Conservation (phyloP, 1,140 invertebrate species). For the Drosophila sulfurigaster region DNA sequence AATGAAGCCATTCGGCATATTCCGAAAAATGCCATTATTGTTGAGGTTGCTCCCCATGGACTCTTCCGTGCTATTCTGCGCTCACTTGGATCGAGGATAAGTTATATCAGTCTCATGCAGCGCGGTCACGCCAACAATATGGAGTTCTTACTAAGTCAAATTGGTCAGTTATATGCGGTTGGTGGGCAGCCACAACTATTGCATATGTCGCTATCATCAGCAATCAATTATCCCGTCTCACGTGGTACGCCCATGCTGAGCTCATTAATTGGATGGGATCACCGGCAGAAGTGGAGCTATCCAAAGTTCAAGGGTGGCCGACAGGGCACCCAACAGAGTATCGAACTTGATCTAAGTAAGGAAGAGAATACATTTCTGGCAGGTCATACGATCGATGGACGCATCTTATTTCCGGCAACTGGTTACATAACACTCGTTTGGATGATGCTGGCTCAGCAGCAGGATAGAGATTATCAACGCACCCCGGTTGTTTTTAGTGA, state of each 20-base stretch:
- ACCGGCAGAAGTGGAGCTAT: slow-evolving; percentile 91
- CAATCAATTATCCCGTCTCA: slow-evolving; percentile 92
- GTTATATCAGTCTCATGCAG: slow-evolving; percentile 92
- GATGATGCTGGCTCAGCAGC: slow-evolving; percentile 95
- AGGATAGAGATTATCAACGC: slow-evolving; percentile 90
- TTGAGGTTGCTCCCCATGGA: slow-evolving; percentile 97
- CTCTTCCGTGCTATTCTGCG: slow-evolving; percentile 94
- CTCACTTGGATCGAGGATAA: slow-evolving; percentile 88
- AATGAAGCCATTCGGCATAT: slow-evolving; percentile 93
- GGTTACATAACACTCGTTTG: slow-evolving; percentile 97
- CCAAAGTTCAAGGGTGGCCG: slow-evolving; percentile 88
- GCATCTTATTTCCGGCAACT: slow-evolving; percentile 97
- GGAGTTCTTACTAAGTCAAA: slow-evolving; percentile 88
- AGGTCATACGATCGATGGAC: slow-evolving; percentile 97
- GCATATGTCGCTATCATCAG: slow-evolving; percentile 88
- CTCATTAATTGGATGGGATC: slow-evolving; percentile 95
- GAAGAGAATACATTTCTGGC: slow-evolving; percentile 91
- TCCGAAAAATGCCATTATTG: slow-evolving; percentile 93
- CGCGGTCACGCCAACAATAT: slow-evolving; percentile 89
- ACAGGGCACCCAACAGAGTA: slow-evolving; percentile 88
- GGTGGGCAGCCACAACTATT: slow-evolving; percentile 91
- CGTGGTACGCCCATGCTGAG: slow-evolving; percentile 94
- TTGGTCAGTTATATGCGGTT: slow-evolving; percentile 93
- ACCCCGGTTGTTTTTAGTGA: slow-evolving; percentile 94
- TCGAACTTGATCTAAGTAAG: slow-evolving; percentile 92